Evolutionary conservation across 2,888 invertebrate genomes (phyloP), one percentile per base, ranked within the genome.

Genomic region (Xylota sylvarum): DNA sequence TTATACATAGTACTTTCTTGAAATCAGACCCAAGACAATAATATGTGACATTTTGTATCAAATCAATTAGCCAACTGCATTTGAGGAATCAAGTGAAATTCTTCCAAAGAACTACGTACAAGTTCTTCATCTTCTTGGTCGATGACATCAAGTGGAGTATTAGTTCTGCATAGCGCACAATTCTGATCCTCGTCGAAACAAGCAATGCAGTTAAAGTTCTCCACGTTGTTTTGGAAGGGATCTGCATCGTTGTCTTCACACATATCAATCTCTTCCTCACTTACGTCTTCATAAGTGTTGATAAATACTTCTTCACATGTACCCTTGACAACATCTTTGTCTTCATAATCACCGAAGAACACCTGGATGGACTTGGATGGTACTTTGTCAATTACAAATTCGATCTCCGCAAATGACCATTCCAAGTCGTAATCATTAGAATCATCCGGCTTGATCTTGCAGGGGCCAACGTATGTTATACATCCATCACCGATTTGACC

Each of bases 401-500:
- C 30, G 0, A 69, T 55, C 14, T 69, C 69, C 4, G 4, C 3
- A 17, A 23, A 46, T 9, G 58, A 23, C 70, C 70, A 70, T 5
- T 9, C 14, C 19, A 70, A 14, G 32, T 46, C 70, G 1, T 46
- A 70, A 2, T 58, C 2, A 5, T 55, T 12, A 0, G 30, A 55
- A 7, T 12, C 30, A 2, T 17, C 7, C 0, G 30, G 27, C 14
- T n/a, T n/a, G 4, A 27, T 17, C 1, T 43, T 4, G 12, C 4
- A 55, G 6, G 69, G 55, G 55, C 69, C 69, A 17, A 55, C 30
- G n/a, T 69, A 56, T 0, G 17, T 30, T 7, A 69, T 1, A 4
- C 4, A 40, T 12, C 12, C 55, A n/a, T 40, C 69, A 14, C 73
- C 76, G n/a, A 73, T 83, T 0, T 73, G 73, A 5, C 88, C 88